phyloP scores from a whole-genome alignment of 53 echinoderm and acorn worm species.

The Mesocentrotus franciscanus region DNA sequence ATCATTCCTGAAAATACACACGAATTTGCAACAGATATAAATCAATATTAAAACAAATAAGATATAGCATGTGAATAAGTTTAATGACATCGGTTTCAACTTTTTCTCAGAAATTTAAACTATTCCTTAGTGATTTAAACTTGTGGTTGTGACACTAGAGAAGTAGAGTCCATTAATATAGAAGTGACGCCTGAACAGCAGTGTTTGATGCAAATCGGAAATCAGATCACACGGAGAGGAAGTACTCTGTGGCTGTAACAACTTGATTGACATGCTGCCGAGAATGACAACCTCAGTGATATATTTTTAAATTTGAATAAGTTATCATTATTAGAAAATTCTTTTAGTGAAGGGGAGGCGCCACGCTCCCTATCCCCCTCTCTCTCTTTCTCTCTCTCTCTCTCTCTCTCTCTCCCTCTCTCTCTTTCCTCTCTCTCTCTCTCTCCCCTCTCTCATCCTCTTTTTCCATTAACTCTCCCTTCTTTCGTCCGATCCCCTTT shows the following conservation, averaged over 20 bases:
- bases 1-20: no score
- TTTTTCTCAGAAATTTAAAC: no score
- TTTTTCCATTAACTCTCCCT: background rate
- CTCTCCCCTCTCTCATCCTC: background rate
- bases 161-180: no score
- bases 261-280: background rate
- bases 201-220: background rate
- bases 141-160: no score
- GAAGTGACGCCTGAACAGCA: background rate
- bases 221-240: background rate
- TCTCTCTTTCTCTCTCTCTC: constrained; percentile 1
- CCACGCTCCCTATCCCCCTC: no score
- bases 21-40: no score
- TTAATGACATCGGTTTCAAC: no score
- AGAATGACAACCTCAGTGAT: background rate
- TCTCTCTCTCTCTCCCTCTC: background rate
- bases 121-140: no score
- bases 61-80: no score
- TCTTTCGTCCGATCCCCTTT: background rate
- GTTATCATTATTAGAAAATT: no score
- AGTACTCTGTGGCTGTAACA: background rate
- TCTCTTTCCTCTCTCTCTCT: background rate
- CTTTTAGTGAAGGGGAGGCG: background rate
- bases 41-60: no score
- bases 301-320: no score